These are phyloP conservation scores for Phyllotreta striolata DNA, from an alignment of 2,888 invertebrate species.

Conservation along the genomic window DNA sequence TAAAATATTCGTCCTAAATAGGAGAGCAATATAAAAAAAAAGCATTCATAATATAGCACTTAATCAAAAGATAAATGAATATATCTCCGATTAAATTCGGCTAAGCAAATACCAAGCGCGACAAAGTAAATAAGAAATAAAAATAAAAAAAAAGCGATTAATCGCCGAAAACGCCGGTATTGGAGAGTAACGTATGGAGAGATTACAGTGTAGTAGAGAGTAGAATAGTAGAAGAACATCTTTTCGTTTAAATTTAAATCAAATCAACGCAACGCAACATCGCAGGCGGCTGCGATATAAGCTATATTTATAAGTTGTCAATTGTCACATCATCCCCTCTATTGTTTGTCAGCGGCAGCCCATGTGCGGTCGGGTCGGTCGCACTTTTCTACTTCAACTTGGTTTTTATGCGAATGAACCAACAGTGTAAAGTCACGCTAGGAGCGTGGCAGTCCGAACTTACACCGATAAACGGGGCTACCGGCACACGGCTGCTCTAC, in stretches of 20 bases:
- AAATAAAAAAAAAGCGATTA: no score
- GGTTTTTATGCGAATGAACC: constrained; percentile 58
- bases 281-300: constrained; percentile 5
- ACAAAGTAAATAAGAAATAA: no score
- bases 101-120: no score
- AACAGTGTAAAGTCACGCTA: constrained; percentile 54
- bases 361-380: constrained; percentile 52
- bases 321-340: constrained; percentile 52
- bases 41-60: no score
- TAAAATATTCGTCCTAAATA: no score
- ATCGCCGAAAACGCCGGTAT: no score
- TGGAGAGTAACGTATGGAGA: no score
- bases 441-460: constrained; percentile 49
- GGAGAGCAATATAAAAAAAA: no score
- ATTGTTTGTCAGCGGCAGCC: constrained; percentile 52
- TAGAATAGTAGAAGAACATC: not conserved
- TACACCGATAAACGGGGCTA: constrained; percentile 52
- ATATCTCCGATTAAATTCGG: no score
- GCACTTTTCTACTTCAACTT: constrained; percentile 55
- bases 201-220: not conserved
- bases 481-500: constrained; percentile 54
- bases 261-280: constrained; percentile 15
- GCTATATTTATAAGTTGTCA: constrained; percentile 31
- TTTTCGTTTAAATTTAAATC: constrained; percentile 7
- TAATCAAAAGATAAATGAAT: no score